These are phyloP conservation scores for Autographa pulchrina DNA, from an alignment of 2,888 invertebrate genomes.

Conservation along the genomic window DNA sequence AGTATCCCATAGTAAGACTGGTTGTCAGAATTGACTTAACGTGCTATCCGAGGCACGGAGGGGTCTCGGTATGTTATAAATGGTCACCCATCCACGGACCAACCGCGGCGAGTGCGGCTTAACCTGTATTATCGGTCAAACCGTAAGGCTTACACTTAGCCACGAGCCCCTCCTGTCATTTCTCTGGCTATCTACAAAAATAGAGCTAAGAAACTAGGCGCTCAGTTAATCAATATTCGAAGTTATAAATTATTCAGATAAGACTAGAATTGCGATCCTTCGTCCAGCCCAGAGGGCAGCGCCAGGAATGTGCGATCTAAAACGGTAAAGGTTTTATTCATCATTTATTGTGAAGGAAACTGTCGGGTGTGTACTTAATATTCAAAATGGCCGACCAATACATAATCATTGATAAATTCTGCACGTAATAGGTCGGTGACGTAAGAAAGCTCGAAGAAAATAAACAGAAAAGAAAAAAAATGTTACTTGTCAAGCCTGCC, in stretches of 20 bases:
- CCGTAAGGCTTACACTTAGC: too few species aligned
- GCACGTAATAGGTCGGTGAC: background rate
- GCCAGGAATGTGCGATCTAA: conserved; percentile 22
- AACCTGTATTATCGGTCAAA: too few species aligned
- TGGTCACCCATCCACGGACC: too few species aligned
- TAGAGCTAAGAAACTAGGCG: conserved; percentile 15
- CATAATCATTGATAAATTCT: background rate
- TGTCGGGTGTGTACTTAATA: background rate
- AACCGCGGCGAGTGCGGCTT: too few species aligned
- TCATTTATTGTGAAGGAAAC: background rate
- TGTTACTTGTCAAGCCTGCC: conserved; percentile 27
- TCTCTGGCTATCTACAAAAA: background rate
- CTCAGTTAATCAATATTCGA: conserved; percentile 7
- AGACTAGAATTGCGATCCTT: conserved; percentile 32
- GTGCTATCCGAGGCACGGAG: too few species aligned
- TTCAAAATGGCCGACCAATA: conserved; percentile 4
- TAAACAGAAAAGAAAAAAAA: conserved; percentile 26
- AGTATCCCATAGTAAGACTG: too few species aligned
- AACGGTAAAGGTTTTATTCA: conserved; percentile 1
- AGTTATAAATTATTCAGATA: conserved; percentile 41
- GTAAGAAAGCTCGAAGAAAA: background rate
- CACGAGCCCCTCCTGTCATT: too few species aligned
- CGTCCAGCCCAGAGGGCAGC: conserved; percentile 17
- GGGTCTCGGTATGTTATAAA: too few species aligned
- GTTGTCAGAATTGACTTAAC: too few species aligned